Evolutionary conservation across 2,797 vertebrate genomes (phyloP).

Genomic region (Pseudomugil tenellus): DNA sequence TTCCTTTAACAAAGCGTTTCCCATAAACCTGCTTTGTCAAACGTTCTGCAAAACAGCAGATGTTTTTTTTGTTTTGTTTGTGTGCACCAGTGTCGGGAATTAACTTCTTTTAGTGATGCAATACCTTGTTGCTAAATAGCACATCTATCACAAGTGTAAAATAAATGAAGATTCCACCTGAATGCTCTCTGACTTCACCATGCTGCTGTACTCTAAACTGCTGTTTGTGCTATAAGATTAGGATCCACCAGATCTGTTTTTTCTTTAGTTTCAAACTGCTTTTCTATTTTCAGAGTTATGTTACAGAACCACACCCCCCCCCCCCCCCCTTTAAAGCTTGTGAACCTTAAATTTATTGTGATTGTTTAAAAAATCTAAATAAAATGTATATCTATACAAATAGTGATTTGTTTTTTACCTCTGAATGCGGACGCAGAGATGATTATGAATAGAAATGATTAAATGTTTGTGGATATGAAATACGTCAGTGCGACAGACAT

Average conservation of each 20-base stretch:
- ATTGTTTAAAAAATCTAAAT: slow-evolving; percentile 79
- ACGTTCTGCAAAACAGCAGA: slow-evolving; percentile 13
- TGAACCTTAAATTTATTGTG: slow-evolving; percentile 69
- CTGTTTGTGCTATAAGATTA: slow-evolving; percentile 58
- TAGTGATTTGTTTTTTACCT: not conserved
- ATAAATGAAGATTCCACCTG: slow-evolving; percentile 29
- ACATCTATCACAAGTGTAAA: slow-evolving; percentile 43
- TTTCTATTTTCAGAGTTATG: slow-evolving; percentile 61
- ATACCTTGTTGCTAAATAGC: slow-evolving; percentile 50
- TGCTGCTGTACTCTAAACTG: slow-evolving; percentile 49
- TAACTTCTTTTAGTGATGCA: slow-evolving; percentile 41
- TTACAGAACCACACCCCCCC: slow-evolving; percentile 54
- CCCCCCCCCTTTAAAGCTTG: slow-evolving; percentile 43
- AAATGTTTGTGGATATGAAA: not conserved
- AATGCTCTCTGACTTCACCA: slow-evolving; percentile 43
- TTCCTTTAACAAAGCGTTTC: not conserved
- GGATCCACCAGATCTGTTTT: slow-evolving; percentile 61
- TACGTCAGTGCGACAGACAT: not conserved
- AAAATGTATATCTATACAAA: slow-evolving; percentile 77
- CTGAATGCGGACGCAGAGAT: not conserved
- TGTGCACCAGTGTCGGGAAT: slow-evolving; percentile 22
- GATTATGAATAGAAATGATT: not conserved
- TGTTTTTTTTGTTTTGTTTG: slow-evolving; percentile 31
- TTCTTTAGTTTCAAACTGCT: slow-evolving; percentile 23
- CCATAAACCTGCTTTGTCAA: not conserved